Evolutionary conservation across 1,140 invertebrate genomes (phyloP).

Genomic region (Danaus melanippus): DNA sequence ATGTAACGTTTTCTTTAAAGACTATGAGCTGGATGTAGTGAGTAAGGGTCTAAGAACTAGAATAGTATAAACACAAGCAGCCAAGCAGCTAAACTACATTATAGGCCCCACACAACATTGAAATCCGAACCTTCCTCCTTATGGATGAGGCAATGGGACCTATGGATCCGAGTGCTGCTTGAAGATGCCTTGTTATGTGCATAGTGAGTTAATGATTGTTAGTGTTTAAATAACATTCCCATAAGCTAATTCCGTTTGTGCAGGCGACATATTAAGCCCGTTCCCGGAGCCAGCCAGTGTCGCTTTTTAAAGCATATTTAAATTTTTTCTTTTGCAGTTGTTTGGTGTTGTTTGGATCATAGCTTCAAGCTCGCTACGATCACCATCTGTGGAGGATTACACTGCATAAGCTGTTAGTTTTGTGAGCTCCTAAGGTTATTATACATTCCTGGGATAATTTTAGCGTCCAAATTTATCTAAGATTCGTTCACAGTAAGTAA

Average conservation of each 20-base stretch:
- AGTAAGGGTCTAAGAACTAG: background rate
- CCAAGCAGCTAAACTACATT: slow-evolving; percentile 46
- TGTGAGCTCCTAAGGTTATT: slow-evolving; percentile 37
- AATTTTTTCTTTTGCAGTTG: slow-evolving; percentile 74
- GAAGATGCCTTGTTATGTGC: slow-evolving; percentile 52
- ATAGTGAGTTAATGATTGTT: slow-evolving; percentile 42
- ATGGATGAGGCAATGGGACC: slow-evolving; percentile 52
- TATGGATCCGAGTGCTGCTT: slow-evolving; percentile 55
- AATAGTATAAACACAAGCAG: slow-evolving; percentile 23
- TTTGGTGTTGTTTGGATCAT: slow-evolving; percentile 74
- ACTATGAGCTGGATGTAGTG: too few relatives aligned
- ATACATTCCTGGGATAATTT: slow-evolving; percentile 21
- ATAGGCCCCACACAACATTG: slow-evolving; percentile 43
- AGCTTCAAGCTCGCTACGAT: slow-evolving; percentile 73
- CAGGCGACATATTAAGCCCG: slow-evolving; percentile 61
- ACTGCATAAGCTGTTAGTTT: slow-evolving; percentile 66
- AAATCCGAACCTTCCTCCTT: slow-evolving; percentile 53
- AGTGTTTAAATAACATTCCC: slow-evolving; percentile 58
- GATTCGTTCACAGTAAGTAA: too few relatives aligned
- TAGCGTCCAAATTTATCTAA: slow-evolving; percentile 1
- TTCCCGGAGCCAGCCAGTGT: slow-evolving; percentile 57
- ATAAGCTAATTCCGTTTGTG: slow-evolving; percentile 65
- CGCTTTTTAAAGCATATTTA: slow-evolving; percentile 73
- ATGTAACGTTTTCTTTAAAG: too few relatives aligned
- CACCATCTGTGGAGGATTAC: slow-evolving; percentile 73